phyloP scores from a whole-genome alignment of 1,140 invertebrate genomes.

The Macrosteles quadrilineatus region DNA sequence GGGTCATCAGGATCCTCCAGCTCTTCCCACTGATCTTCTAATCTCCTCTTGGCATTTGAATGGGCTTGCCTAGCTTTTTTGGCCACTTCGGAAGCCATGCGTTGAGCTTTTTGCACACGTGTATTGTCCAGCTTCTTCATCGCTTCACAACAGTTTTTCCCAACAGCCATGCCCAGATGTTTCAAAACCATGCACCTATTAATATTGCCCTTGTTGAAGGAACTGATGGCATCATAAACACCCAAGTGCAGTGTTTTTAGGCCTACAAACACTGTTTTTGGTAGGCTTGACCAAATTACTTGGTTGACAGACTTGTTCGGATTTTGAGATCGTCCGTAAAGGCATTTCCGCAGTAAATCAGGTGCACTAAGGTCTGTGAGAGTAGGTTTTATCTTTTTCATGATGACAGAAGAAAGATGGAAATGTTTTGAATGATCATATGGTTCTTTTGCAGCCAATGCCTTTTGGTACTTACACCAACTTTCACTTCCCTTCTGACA shows the following conservation, averaged over 20 bases:
- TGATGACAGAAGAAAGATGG: background rate
- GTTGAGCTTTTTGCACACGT: background rate
- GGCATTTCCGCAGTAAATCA: slow-evolving; percentile 20
- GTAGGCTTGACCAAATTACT: slow-evolving; percentile 21
- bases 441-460: background rate
- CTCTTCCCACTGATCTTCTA: background rate
- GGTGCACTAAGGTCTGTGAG: background rate
- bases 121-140: background rate
- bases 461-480: background rate
- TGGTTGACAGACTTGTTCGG: slow-evolving; percentile 30
- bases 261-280: slow-evolving; percentile 24
- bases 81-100: background rate
- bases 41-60: too few relatives aligned
- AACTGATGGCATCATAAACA: slow-evolving; percentile 31
- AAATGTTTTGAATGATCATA: background rate
- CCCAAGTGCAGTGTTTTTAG: slow-evolving; percentile 24
- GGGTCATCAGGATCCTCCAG: background rate
- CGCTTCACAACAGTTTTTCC: background rate
- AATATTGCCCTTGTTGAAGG: slow-evolving; percentile 26
- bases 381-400: background rate
- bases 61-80: background rate
- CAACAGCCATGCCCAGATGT: background rate
- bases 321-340: slow-evolving; percentile 23
- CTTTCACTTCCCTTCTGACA: too few relatives aligned
- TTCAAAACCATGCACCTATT: slow-evolving; percentile 20